phyloP scores from a whole-genome alignment of 2,113 vertebrate genomes.

The Acrocephalus arundinaceus region DNA sequence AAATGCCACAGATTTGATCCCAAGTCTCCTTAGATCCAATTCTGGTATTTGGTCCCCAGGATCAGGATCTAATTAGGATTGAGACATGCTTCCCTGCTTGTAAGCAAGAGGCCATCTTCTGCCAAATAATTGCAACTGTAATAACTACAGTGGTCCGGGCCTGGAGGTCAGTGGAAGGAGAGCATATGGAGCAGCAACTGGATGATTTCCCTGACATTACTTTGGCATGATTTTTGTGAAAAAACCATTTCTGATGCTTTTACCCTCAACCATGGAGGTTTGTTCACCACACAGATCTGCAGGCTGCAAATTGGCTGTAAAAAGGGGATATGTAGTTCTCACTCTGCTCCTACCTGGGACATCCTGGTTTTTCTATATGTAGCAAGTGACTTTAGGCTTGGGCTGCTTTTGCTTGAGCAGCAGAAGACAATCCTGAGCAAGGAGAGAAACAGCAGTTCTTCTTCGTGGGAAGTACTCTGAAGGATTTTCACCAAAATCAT shows the following conservation, averaged over 20 bases:
- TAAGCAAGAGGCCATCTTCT: neutral
- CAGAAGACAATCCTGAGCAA: neutral
- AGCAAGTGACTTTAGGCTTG: neutral
- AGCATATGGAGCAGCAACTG: neutral
- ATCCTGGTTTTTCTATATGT: neutral
- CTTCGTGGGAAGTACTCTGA: neutral
- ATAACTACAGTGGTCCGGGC: neutral
- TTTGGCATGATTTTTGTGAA: neutral
- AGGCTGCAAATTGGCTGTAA: neutral
- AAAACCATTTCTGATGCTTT: neutral
- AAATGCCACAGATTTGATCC: neutral
- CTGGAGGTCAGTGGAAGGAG: neutral
- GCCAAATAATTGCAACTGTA: neutral
- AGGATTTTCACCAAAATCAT: neutral
- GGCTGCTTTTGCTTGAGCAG: neutral
- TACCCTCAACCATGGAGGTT: neutral
- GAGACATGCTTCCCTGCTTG: neutral
- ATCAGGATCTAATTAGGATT: neutral
- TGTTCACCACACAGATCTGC: neutral
- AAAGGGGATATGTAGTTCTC: neutral
- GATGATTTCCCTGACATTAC: neutral
- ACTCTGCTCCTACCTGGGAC: neutral
- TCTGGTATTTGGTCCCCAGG: neutral
- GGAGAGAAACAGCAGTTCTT: neutral
- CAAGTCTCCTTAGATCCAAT: neutral